phyloP scores from a whole-genome alignment of 2,888 invertebrate genomes.

The Theretra japonica region DNA sequence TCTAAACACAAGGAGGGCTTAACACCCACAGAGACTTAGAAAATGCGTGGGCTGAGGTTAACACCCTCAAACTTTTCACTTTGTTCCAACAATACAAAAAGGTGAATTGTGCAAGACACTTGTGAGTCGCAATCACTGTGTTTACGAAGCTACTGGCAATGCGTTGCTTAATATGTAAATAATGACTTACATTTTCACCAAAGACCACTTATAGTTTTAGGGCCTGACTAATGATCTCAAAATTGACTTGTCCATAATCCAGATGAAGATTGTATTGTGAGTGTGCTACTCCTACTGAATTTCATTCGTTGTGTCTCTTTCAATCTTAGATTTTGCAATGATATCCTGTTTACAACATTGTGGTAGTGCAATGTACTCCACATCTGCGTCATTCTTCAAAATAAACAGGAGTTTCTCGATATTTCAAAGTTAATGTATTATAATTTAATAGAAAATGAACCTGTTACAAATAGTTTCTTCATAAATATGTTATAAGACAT shows the following conservation, averaged over 20 bases:
- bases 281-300: no score
- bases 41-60: conserved; percentile 16
- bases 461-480: conserved; percentile 34
- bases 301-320: no score
- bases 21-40: background rate
- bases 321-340: no score
- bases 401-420: background rate
- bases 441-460: conserved; percentile 15
- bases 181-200: no score
- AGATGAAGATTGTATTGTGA: no score
- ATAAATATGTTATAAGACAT: conserved; percentile 36
- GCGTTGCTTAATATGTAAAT: no score
- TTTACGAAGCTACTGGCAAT: no score
- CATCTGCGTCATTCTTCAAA: background rate
- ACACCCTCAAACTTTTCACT: background rate
- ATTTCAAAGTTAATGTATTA: background rate
- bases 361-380: background rate
- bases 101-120: background rate
- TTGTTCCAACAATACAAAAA: background rate
- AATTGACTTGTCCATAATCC: no score
- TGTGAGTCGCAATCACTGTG: no score
- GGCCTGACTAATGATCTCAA: no score
- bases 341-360: no score
- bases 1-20: background rate
- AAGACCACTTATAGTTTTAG: no score